A percentile compares a stretch with the other conserved stretches of the same genome.
These are phyloP conservation scores for Bothrops jararaca DNA, from an alignment of 2,113 vertebrate genomes.

Conservation along the genomic window DNA sequence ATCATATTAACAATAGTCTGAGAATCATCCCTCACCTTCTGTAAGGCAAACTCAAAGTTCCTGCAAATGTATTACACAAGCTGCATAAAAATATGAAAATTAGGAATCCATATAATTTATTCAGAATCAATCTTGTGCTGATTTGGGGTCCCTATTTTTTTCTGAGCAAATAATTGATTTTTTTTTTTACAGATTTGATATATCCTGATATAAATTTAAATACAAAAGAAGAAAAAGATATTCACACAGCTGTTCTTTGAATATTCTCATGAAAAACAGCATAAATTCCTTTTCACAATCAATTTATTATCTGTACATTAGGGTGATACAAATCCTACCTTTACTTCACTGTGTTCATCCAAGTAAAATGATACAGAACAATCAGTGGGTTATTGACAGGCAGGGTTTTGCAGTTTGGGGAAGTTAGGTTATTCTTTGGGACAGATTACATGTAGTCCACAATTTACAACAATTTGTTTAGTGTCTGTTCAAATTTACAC, in stretches of 20 bases:
- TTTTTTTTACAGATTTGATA: not conserved
- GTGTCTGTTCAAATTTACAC: too few species aligned
- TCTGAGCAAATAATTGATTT: not conserved
- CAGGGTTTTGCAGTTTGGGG: too few species aligned
- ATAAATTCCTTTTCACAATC: not conserved
- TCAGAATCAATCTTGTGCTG: not conserved
- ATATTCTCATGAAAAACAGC: not conserved
- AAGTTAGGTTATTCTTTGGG: too few species aligned
- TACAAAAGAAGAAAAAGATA: not conserved
- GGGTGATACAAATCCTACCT: not conserved
- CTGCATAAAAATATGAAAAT: not conserved
- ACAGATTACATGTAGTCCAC: too few species aligned
- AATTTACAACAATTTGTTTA: too few species aligned
- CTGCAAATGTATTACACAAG: not conserved
- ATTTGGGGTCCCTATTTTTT: not conserved
- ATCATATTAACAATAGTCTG: not conserved
- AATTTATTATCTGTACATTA: not conserved
- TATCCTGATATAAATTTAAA: not conserved
- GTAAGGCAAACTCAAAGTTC: not conserved
- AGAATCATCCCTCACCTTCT: not conserved
- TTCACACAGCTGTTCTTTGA: not conserved
- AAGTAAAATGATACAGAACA: not conserved
- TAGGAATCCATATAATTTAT: not conserved
- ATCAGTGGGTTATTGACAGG: not conserved
- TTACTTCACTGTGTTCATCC: not conserved